phyloP scores from a whole-genome alignment of 2,113 vertebrate genomes.

The Nibea albiflora region DNA sequence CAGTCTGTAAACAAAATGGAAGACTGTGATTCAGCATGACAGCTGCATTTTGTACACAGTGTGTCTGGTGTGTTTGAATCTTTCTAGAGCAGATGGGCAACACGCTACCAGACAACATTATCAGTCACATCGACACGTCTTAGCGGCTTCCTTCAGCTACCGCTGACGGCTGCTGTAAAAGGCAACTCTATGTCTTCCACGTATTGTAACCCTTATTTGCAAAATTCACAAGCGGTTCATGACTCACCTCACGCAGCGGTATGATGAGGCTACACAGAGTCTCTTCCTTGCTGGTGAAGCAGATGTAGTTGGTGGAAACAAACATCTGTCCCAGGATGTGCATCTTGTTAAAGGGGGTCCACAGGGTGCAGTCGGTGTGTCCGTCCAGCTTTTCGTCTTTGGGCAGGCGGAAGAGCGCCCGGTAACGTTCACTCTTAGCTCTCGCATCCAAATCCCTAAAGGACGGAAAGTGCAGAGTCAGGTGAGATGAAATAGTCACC shows the following conservation, averaged over 20 bases:
- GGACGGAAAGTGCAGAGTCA: neutral
- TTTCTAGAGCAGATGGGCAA: conserved; percentile 20
- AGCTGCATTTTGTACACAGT: conserved; percentile 13
- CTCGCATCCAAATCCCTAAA: conserved; percentile 95
- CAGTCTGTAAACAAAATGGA: neutral
- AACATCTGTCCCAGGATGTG: conserved; percentile 99
- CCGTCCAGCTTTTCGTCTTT: conserved; percentile 98
- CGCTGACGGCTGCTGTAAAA: neutral
- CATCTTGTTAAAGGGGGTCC: conserved; percentile 99
- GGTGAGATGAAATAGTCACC: neutral
- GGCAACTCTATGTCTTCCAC: neutral
- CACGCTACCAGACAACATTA: neutral
- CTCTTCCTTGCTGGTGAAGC: conserved; percentile 98
- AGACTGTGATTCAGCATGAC: conserved; percentile 19
- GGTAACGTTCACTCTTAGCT: conserved; percentile 96
- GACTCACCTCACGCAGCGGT: conserved; percentile 92
- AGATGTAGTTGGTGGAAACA: conserved; percentile 99
- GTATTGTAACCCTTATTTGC: neutral
- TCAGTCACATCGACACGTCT: neutral
- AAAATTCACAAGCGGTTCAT: neutral
- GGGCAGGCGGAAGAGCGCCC: conserved; percentile 93
- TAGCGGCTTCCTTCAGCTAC: neutral
- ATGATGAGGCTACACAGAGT: conserved; percentile 97
- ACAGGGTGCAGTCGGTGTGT: conserved; percentile 97
- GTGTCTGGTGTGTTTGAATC: neutral